Evolutionary conservation across 2,888 invertebrate genomes (phyloP).

Genomic region (Smittia aterrima): DNA sequence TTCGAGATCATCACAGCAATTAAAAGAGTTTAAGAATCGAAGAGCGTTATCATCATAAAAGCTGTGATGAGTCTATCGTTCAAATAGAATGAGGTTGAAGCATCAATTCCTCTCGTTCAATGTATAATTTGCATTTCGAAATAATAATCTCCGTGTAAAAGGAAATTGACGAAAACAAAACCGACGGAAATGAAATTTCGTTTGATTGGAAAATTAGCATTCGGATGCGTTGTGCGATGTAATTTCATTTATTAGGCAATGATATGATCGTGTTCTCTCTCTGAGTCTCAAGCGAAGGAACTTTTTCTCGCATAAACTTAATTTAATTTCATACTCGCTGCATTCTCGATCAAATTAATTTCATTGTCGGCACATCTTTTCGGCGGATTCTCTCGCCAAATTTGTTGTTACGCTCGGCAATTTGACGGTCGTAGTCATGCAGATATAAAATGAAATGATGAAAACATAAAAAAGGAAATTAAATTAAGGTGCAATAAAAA

Average conservation of each 20-base stretch:
- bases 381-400: neutral
- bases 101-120: neutral
- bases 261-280: neutral
- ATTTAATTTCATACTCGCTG: constrained; percentile 9
- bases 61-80: too few relatives aligned
- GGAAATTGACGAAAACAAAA: constrained; percentile 1
- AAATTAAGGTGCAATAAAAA: constrained; percentile 40
- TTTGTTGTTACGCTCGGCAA: constrained; percentile 3
- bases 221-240: neutral
- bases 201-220: constrained; percentile 25
- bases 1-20: neutral
- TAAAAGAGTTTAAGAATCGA: too few relatives aligned
- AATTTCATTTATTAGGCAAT: constrained; percentile 20
- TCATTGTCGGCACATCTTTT: constrained; percentile 12
- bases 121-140: neutral
- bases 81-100: too few relatives aligned
- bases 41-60: too few relatives aligned
- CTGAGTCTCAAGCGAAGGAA: neutral
- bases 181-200: constrained; percentile 13
- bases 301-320: constrained; percentile 5
- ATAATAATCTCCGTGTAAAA: neutral
- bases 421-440: constrained; percentile 7
- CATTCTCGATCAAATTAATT: constrained; percentile 26
- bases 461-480: constrained; percentile 39
- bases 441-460: constrained; percentile 35